Conservation (phyloP, 2,888 invertebrate genomes). For the Cryptophagus acutangulus region DNA sequence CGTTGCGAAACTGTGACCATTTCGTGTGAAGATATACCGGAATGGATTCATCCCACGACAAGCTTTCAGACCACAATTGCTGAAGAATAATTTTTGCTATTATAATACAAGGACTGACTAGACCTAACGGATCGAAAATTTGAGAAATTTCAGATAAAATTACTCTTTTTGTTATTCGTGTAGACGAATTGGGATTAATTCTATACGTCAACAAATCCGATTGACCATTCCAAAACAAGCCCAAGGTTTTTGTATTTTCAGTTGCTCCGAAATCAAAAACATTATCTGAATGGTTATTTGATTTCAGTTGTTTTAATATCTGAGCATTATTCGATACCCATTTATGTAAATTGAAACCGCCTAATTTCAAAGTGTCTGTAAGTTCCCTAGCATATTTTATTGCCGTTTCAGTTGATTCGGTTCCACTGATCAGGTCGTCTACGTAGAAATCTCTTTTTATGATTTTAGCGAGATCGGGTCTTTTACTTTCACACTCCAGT, state of each 20-base stretch:
- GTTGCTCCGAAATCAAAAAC: neutral
- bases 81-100: conserved; percentile 16
- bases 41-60: conserved; percentile 15
- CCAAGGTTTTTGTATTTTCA: conserved; percentile 11
- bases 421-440: too few relatives aligned
- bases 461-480: too few relatives aligned
- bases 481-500: too few relatives aligned
- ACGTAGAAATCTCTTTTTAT: too few relatives aligned
- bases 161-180: conserved; percentile 14
- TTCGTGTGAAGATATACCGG: neutral
- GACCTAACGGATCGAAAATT: conserved; percentile 20
- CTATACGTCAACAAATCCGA: conserved; percentile 9
- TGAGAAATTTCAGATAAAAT: conserved; percentile 16
- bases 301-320: conserved; percentile 5
- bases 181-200: neutral
- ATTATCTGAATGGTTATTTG: neutral
- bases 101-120: conserved; percentile 15
- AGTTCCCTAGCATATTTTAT: too few relatives aligned
- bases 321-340: conserved; percentile 11
- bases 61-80: conserved; percentile 13
- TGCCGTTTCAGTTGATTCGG: too few relatives aligned
- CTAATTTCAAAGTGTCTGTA: neutral
- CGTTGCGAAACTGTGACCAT: neutral
- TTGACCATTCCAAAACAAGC: conserved; percentile 11
- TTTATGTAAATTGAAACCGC: conserved; percentile 15